These are phyloP conservation scores for Porites evermanni DNA, from an alignment of 92 coral and sea anemone species.

Conservation along the genomic window DNA sequence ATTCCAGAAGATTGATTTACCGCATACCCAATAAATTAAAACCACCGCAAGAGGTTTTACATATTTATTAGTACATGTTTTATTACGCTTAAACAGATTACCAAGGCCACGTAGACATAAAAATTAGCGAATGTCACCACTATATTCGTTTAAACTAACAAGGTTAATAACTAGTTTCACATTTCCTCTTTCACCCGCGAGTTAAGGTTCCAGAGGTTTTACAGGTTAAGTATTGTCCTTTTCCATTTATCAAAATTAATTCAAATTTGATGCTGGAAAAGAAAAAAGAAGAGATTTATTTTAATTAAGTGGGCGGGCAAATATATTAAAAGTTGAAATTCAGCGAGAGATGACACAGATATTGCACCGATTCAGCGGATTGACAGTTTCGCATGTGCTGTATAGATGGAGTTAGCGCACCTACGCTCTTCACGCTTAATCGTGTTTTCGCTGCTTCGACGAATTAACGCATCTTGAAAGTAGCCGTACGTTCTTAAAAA, in stretches of 20 bases:
- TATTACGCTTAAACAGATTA: too few relatives aligned
- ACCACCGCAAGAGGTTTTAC: too few relatives aligned
- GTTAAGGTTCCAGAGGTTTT: background rate
- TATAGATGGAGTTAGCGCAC: too few relatives aligned
- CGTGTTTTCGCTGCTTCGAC: background rate
- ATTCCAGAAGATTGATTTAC: too few relatives aligned
- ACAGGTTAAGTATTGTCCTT: background rate
- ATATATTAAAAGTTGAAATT: background rate
- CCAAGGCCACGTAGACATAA: too few relatives aligned
- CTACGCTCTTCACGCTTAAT: background rate
- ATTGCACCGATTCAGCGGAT: background rate
- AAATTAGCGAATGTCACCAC: too few relatives aligned
- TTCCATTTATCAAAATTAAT: background rate
- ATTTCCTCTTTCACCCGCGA: background rate
- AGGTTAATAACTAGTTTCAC: too few relatives aligned
- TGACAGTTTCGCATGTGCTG: too few relatives aligned
- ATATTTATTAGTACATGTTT: too few relatives aligned
- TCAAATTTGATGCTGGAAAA: background rate
- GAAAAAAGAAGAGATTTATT: background rate
- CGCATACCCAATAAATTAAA: too few relatives aligned
- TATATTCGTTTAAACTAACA: too few relatives aligned
- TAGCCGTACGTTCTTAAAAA: background rate
- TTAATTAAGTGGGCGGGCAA: slow-evolving; percentile 26
- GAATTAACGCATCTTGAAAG: background rate
- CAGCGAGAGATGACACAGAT: background rate